Base-by-base conservation (phyloP, 2,888 invertebrate species). In the Strigamia crassipes region DNA sequence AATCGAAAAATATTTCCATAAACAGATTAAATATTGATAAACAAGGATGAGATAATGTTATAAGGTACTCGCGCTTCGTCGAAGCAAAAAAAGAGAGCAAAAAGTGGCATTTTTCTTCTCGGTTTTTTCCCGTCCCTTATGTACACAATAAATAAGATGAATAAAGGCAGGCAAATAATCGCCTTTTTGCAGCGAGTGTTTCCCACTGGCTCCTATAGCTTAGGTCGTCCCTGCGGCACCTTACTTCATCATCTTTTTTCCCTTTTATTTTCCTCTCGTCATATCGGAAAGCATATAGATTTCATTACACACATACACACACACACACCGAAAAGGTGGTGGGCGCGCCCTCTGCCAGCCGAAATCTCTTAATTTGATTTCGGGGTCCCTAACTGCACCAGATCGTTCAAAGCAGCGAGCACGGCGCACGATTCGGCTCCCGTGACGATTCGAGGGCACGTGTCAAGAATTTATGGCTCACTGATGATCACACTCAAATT, bases 281-380 rank as follows among this genome's bases (percentile, higher is more conserved):
- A 73, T 73, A 73, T 73, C 31, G 73, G 73, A 73, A 73, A 73
- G 73, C 73, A 73, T 73, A 73, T 73, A 73, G 73, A 73, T 73
- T 73, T 73, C 73, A 73, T 73, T 73, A 73, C 23, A 73, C 73
- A 73, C 73, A 73, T 73, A 73, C 73, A 66, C 61, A 73, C 73
- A 66, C 61, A 73, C 27, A 73, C 31, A 73, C 56, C 56, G 73
- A 73, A 73, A 61, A 73, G 73, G 73, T 73, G 73, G 73, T 27
- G 73, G 73, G 73, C 73, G 27, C 73, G 73, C 73, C 73, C 73
- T 73, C 73, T 73, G 27, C 23, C 73, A 73, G 73, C 73, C 73
- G 73, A 73, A 73, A 73, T 73, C 73, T 73, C 73, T 73, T 73
- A 73, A 73, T 73, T 73, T 73, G 73, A 73, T 73, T 73, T 73